Conservation (phyloP, 2,888 invertebrate species). For the Rugalucina vietnamica region DNA sequence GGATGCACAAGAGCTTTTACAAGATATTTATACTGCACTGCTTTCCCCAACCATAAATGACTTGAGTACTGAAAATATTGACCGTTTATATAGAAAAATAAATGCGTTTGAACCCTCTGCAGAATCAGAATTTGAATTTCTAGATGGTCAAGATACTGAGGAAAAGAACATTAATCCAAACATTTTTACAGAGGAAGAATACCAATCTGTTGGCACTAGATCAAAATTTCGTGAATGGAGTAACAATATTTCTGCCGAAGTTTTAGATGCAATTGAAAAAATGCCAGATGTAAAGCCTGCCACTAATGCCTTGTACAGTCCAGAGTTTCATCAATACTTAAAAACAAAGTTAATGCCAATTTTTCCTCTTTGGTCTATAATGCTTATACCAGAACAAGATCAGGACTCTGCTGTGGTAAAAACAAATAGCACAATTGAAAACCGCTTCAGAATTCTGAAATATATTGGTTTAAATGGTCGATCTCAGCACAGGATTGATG, state of each 20-base stretch:
- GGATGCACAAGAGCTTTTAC: not conserved
- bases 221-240: not conserved
- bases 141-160: too few relatives aligned
- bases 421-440: slow-evolving; percentile 18
- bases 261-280: not conserved
- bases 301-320: not conserved
- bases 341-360: not conserved
- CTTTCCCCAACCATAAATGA: not conserved
- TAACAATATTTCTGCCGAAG: not conserved
- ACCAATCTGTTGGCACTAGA: not conserved
- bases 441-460: slow-evolving; percentile 11
- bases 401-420: not conserved
- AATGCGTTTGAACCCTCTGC: not conserved
- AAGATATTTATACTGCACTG: not conserved
- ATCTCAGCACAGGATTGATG: not conserved
- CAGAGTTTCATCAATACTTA: not conserved
- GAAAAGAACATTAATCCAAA: slow-evolving; percentile 2
- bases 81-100: not conserved
- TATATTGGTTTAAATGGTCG: not conserved
- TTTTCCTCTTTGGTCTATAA: not conserved
- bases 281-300: too few relatives aligned
- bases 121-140: too few relatives aligned
- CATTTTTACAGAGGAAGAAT: not conserved
- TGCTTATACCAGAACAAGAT: not conserved
- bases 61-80: not conserved